phyloP scores from a whole-genome alignment of 2,888 invertebrate genomes.

The Crocallis elinguaria region DNA sequence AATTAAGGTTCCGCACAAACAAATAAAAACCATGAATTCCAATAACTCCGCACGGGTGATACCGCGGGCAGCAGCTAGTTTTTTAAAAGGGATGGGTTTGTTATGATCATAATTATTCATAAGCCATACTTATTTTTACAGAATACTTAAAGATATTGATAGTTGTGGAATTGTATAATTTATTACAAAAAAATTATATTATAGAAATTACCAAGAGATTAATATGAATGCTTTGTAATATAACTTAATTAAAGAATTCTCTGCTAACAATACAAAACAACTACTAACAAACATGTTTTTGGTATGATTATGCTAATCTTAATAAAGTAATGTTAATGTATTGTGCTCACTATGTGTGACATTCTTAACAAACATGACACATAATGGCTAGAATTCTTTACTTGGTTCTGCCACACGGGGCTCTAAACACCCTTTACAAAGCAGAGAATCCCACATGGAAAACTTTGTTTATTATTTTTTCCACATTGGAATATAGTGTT shows the following conservation, averaged over 20 bases:
- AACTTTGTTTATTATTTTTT: neutral
- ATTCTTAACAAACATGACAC: neutral
- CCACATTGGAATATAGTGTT: neutral
- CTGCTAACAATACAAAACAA: slow-evolving; percentile 5
- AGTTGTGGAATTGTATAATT: slow-evolving; percentile 4
- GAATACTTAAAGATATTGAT: neutral
- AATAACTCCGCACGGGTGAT: no score
- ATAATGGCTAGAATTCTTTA: neutral
- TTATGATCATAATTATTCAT: no score
- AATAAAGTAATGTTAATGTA: neutral
- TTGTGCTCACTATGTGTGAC: neutral
- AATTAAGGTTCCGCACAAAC: no score
- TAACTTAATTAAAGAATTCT: slow-evolving; percentile 8
- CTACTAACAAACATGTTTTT: slow-evolving; percentile 9
- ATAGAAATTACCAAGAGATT: slow-evolving; percentile 3
- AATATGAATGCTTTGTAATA: slow-evolving; percentile 1
- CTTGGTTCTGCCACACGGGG: neutral
- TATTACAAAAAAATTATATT: slow-evolving; percentile 10
- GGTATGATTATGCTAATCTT: slow-evolving; percentile 12
- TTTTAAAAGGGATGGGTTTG: no score
- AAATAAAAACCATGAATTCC: no score
- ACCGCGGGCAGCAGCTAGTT: no score
- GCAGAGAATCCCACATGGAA: slow-evolving; percentile 3
- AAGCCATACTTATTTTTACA: neutral
- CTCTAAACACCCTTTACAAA: neutral